Percentiles rank a stretch among this genome's conserved stretches.
phyloP scores from a whole-genome alignment of 2,797 vertebrate genomes.

The Centroberyx gerrardi region DNA sequence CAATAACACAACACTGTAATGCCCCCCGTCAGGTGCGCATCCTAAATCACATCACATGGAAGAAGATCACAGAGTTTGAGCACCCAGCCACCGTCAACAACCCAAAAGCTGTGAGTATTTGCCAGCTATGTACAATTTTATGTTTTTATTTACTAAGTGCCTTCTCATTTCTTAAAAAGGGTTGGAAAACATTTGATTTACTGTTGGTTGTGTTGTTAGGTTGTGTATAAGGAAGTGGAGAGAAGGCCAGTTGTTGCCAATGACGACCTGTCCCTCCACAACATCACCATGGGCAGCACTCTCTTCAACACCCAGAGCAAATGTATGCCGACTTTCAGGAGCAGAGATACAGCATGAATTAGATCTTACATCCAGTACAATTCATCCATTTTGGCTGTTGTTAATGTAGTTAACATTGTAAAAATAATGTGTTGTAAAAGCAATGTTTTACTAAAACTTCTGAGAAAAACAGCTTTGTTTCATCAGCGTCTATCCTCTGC shows the following conservation, averaged over 20 bases:
- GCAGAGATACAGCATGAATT: background rate
- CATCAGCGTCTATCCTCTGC: background rate
- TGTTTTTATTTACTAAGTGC: background rate
- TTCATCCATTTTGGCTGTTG: background rate
- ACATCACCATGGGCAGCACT: slow-evolving; percentile 77
- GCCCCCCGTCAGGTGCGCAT: slow-evolving; percentile 89
- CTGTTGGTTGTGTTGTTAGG: slow-evolving; percentile 75
- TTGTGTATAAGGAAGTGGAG: slow-evolving; percentile 94
- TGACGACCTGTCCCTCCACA: slow-evolving; percentile 86
- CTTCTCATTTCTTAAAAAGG: background rate
- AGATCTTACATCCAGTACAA: background rate
- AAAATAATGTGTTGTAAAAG: background rate
- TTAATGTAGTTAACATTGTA: background rate
- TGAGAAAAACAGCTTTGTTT: background rate
- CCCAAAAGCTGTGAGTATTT: slow-evolving; percentile 88
- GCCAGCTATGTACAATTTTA: background rate
- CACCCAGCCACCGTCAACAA: slow-evolving; percentile 86
- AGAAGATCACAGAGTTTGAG: slow-evolving; percentile 90
- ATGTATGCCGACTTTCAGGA: slow-evolving; percentile 81
- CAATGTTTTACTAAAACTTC: background rate
- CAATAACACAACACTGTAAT: background rate
- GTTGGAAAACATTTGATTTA: background rate
- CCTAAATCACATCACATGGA: slow-evolving; percentile 97
- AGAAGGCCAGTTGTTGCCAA: slow-evolving; percentile 80
- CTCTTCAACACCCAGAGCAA: slow-evolving; percentile 91